Evolutionary conservation across 2,888 invertebrate species (phyloP).

Genomic region (Lycia hirtaria): DNA sequence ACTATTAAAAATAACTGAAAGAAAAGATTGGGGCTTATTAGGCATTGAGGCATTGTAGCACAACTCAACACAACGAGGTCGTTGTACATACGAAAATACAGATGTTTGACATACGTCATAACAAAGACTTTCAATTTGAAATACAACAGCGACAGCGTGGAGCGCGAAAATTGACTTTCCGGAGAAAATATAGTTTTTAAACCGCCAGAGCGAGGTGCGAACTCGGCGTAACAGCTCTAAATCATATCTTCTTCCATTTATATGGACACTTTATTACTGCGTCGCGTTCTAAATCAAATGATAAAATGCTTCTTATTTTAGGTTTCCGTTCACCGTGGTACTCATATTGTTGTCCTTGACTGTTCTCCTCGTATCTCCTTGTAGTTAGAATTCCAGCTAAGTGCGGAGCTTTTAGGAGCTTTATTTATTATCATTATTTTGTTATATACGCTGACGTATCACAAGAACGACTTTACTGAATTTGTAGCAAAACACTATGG

Average conservation of each 20-base stretch:
- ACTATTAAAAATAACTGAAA: too few relatives aligned
- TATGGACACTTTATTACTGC: constrained; percentile 83
- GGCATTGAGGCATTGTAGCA: too few relatives aligned
- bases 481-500: neutral
- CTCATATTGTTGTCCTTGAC: constrained; percentile 71
- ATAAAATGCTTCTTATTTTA: constrained; percentile 83
- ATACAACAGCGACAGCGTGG: constrained; percentile 38
- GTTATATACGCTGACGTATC: neutral
- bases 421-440: constrained; percentile 19
- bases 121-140: neutral
- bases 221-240: constrained; percentile 73
- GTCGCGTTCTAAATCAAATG: constrained; percentile 83
- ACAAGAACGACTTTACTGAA: neutral
- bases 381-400: constrained; percentile 49
- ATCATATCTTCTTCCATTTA: constrained; percentile 82
- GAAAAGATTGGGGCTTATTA: neutral
- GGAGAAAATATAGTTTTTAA: constrained; percentile 58
- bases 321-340: constrained; percentile 73
- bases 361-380: constrained; percentile 26
- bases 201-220: constrained; percentile 68
- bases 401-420: constrained; percentile 26
- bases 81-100: neutral
- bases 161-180: constrained; percentile 24
- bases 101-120: neutral
- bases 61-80: too few relatives aligned